Evolutionary conservation across 2,113 vertebrate species (phyloP), one percentile per base, ranked within the genome.

Genomic region (Ceyx margarethae): DNA sequence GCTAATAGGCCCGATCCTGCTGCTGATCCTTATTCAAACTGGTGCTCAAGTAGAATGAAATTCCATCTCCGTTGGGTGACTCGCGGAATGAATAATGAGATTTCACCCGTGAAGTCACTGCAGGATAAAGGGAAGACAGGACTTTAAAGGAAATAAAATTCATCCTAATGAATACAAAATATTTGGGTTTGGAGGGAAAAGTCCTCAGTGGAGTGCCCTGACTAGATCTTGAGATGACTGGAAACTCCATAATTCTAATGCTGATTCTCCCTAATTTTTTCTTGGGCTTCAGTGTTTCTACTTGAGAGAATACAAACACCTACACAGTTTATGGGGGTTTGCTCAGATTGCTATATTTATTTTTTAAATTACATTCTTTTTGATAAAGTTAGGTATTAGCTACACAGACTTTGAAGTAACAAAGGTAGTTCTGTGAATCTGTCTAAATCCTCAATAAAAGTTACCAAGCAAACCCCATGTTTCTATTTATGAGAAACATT

Each of bases 1-100:
- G 93, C 84, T 82, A 37, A 87, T 69, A 89, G 93, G 91, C 87
- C 94, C 42, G 0, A 94, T 95, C 81, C 93, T 91, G 93, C 89
- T 87, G 91, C 54, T 73, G 71, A 76, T 25, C 85, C 78, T 87
- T n/a, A 82, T 62, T 87, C 81, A 85, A 62, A 87, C 81, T 76
- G 81, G 85, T 92, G 15, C 89, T 91, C 75, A 42, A 89, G 75
- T 19, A 94, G 87, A 92, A 89, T 87, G 85, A 89, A 95, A 85
- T 81, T 92, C 81, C 85, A 37, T 94, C 87, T 66, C 78, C 67
- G 73, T 4, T 23, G 75, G 82, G 54, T 53, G 87, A 87, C 81
- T 62, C 92, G 85, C n/a, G 42, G 64, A 94, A 81, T 57, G 50
- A 94, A 87, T 75, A 85, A 81, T 82, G 67, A 85, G 81, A 81